Percentiles rank a stretch among this genome's conserved stretches.
These are phyloP conservation scores for Apteryx mantelli DNA, from an alignment of 2,113 vertebrate species.

Conservation along the genomic window DNA sequence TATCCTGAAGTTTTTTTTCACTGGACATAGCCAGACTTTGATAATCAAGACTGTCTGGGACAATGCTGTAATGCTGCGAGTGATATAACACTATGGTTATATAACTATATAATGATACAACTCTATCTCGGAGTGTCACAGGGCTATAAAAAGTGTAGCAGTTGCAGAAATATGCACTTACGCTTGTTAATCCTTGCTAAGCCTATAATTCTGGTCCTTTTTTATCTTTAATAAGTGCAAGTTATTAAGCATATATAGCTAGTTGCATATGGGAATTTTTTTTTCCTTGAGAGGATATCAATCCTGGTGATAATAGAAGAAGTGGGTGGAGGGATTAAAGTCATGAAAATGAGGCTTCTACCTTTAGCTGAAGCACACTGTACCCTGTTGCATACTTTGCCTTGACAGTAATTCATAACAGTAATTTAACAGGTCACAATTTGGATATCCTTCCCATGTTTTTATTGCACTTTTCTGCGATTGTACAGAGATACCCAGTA, in stretches of 20 bases:
- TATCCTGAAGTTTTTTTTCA: neutral
- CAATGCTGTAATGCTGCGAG: slow-evolving; percentile 44
- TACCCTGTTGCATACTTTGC: slow-evolving; percentile 37
- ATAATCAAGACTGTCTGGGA: slow-evolving; percentile 67
- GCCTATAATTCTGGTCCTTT: slow-evolving; percentile 64
- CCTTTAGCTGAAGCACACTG: slow-evolving; percentile 45
- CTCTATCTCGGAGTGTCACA: slow-evolving; percentile 52
- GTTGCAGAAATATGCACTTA: slow-evolving; percentile 57
- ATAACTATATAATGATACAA: slow-evolving; percentile 62
- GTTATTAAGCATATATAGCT: slow-evolving; percentile 64
- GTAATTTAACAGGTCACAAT: slow-evolving; percentile 31
- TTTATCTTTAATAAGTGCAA: slow-evolving; percentile 65
- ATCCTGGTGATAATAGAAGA: slow-evolving; percentile 46
- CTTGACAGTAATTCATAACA: slow-evolving; percentile 42
- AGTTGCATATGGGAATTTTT: slow-evolving; percentile 50
- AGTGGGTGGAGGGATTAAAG: slow-evolving; percentile 54
- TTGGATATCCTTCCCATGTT: neutral
- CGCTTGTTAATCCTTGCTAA: slow-evolving; percentile 62
- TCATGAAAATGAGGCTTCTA: slow-evolving; percentile 48
- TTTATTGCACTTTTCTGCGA: neutral
- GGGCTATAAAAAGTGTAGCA: slow-evolving; percentile 68
- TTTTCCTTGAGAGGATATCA: slow-evolving; percentile 41
- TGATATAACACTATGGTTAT: slow-evolving; percentile 61
- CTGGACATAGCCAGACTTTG: slow-evolving; percentile 29
- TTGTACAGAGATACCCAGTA: neutral